Evolutionary conservation across 2,888 invertebrate genomes (phyloP).

Genomic region (Dysmachus trigonus): DNA sequence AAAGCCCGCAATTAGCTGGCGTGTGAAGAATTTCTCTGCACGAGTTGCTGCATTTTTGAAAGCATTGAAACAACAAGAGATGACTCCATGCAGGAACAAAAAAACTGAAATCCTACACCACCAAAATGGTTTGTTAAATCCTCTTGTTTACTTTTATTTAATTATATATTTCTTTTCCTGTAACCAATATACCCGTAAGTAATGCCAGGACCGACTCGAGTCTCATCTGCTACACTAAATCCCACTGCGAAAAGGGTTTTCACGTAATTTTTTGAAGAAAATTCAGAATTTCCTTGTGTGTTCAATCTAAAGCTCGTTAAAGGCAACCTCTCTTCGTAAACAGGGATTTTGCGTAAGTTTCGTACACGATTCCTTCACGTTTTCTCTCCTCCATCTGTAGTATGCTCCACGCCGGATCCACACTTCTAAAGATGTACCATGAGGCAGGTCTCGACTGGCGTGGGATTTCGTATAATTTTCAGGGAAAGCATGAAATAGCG

Average conservation of each 20-base stretch:
- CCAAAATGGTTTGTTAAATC: neutral
- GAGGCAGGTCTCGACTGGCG: neutral
- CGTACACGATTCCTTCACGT: slow-evolving; percentile 12
- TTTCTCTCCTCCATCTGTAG: neutral
- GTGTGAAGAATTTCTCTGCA: too few relatives aligned
- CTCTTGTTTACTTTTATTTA: slow-evolving; percentile 17
- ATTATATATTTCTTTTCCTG: neutral
- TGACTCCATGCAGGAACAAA: neutral
- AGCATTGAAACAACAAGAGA: neutral
- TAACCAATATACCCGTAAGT: neutral
- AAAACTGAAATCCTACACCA: neutral
- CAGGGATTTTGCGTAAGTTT: slow-evolving; percentile 23
- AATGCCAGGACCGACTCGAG: neutral
- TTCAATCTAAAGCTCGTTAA: slow-evolving; percentile 36
- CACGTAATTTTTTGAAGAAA: slow-evolving; percentile 27
- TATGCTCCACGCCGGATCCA: neutral
- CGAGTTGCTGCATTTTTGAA: neutral
- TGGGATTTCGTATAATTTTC: slow-evolving; percentile 47
- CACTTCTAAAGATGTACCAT: neutral
- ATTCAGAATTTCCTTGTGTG: slow-evolving; percentile 19
- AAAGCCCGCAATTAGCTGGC: too few relatives aligned
- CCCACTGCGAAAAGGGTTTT: neutral
- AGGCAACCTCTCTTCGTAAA: slow-evolving; percentile 9
- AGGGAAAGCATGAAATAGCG: slow-evolving; percentile 48
- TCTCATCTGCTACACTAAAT: neutral